phyloP scores from a whole-genome alignment of 2,797 vertebrate genomes.

The Parauchenoglanis punctatus region DNA sequence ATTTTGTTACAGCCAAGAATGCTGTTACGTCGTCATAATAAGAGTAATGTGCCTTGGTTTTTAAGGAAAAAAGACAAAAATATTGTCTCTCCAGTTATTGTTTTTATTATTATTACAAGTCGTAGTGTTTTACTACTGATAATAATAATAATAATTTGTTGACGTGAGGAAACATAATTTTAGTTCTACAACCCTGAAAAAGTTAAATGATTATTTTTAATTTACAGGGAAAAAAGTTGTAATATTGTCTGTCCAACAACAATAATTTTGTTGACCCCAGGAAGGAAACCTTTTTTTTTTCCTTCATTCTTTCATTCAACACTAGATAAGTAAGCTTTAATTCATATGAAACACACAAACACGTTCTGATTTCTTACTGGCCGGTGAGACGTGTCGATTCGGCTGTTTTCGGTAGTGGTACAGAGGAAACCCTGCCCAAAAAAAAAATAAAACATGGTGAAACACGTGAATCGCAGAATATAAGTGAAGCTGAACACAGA shows the following conservation, averaged over 20 bases:
- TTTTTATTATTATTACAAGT: no score
- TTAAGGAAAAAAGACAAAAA: background rate
- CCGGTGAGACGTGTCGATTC: background rate
- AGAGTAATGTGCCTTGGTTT: background rate
- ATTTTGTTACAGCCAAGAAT: background rate
- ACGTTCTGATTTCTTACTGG: background rate
- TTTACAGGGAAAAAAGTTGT: background rate
- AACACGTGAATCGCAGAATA: background rate
- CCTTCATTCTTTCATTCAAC: no score
- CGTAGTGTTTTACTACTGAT: background rate
- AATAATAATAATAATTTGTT: background rate
- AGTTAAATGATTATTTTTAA: background rate
- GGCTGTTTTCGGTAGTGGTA: background rate
- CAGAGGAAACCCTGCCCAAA: background rate
- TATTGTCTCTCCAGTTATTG: no score
- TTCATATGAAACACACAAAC: background rate
- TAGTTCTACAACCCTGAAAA: background rate
- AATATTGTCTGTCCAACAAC: no score
- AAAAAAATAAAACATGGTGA: background rate
- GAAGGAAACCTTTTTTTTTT: background rate
- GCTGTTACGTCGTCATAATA: background rate
- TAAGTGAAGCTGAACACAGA: slow-evolving; percentile 7
- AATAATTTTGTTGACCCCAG: no score
- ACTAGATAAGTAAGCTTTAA: background rate
- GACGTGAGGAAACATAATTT: background rate